Evolutionary conservation across 2,888 invertebrate species (phyloP), one percentile per base, ranked within the genome.

Genomic region (Heliconius cydno): DNA sequence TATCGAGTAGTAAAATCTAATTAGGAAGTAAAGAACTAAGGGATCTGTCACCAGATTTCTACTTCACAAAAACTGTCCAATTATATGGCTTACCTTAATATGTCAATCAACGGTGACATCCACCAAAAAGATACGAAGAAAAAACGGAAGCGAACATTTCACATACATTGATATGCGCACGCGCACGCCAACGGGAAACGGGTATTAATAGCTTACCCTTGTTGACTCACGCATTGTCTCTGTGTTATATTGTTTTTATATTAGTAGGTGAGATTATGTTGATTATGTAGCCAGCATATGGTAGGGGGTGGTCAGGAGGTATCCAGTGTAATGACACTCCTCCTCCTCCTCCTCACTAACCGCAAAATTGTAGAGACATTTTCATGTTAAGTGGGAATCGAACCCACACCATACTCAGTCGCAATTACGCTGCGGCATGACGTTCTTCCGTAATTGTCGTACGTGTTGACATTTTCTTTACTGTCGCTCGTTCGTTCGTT

Each of bases 111-210:
- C 66, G 66, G 71, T 60, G 68, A 41, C 57, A 70, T 46, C 75
- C 66, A 67, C 76, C 76, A 60, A 38, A 72, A 79, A 72, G 79
- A 67, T 66, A 41, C 60, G 74, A 28, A 57, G 65, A 74, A 79
- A 78, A 75, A 60, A 68, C 76, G 79, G 79, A 79, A 79, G 79
- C 41, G 79, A 57, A 79, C 80, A 80, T 75, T 79, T 76, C 77
- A 81, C 76, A 66, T 72, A 77, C 82, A 88, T 90, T 88, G 87
- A 86, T 85, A 90, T 90, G 90, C 89, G 87, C 85, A 82, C 65
- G 84, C 85, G 86, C 85, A 85, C 73, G 80, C 63, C 81, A 77
- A 82, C 85, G 82, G 85, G 85, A 85, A 85, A 83, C 82, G 78
- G 67, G 52, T 84, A 82, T 84, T 82, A 84, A 84, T 84, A 84